These are phyloP conservation scores for Pseudoatta argentina DNA, from an alignment of 1,140 invertebrate species.

Conservation along the genomic window DNA sequence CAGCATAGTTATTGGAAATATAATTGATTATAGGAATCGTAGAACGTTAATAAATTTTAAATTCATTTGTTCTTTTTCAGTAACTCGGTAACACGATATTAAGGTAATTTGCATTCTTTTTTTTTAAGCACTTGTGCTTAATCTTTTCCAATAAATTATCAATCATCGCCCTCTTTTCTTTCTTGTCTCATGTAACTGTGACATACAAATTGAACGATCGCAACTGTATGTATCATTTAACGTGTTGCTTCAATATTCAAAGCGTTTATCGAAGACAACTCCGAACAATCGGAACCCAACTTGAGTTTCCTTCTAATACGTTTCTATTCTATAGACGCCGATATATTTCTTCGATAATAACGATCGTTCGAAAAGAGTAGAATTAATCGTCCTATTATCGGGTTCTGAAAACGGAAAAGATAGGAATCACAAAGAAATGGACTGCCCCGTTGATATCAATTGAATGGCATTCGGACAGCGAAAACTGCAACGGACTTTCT, in stretches of 20 bases:
- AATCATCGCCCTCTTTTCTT: constrained; percentile 2
- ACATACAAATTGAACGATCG: background rate
- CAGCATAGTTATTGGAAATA: constrained; percentile 59
- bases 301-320: background rate
- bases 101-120: background rate
- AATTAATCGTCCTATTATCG: constrained; percentile 56
- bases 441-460: constrained; percentile 43
- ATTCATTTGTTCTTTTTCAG: background rate
- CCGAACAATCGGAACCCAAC: background rate
- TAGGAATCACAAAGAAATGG: constrained; percentile 37
- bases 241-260: constrained; percentile 30
- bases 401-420: constrained; percentile 33
- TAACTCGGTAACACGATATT: background rate
- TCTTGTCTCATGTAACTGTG: background rate
- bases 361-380: constrained; percentile 20
- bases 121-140: background rate
- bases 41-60: constrained; percentile 44
- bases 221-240: background rate
- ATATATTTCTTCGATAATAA: constrained; percentile 46
- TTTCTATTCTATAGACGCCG: constrained; percentile 2
- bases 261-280: background rate
- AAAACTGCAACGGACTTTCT: constrained; percentile 48
- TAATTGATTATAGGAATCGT: constrained; percentile 47
- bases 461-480: constrained; percentile 29
- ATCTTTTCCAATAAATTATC: constrained; percentile 5